Conservation (phyloP, 2,797 vertebrate species). For the Malurus splendens region DNA sequence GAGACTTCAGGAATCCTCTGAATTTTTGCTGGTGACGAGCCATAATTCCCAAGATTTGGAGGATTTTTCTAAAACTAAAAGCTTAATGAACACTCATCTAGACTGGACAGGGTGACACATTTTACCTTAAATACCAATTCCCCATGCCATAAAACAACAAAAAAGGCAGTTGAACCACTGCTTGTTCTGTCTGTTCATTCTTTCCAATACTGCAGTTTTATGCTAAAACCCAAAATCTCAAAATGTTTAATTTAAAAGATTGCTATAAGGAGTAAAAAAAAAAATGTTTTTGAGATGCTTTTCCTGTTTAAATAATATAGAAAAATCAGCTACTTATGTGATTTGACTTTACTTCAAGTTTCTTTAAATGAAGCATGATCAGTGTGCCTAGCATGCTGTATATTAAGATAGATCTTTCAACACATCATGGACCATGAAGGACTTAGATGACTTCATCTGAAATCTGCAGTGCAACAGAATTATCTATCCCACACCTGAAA, state of each 20-base stretch:
- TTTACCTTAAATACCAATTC: neutral
- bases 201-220: neutral
- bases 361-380: neutral
- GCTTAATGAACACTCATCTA: neutral
- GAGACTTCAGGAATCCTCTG: neutral
- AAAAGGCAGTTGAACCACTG: neutral
- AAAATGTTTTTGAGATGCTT: neutral
- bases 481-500: neutral
- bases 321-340: neutral
- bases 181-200: neutral
- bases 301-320: neutral
- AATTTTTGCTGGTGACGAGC: neutral
- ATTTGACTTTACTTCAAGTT: neutral
- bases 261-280: neutral
- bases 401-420: neutral
- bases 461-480: neutral
- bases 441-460: neutral
- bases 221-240: neutral
- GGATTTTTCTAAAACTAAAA: neutral
- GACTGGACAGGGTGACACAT: neutral
- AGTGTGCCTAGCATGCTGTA: neutral
- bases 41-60: neutral
- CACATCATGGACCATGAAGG: neutral
- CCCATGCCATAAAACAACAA: fast-evolving
- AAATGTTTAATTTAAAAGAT: neutral